A percentile compares a stretch with the other conserved stretches of the same genome.
Evolutionary conservation across 1,140 invertebrate genomes (phyloP).

Genomic region (Antheraea mylitta): DNA sequence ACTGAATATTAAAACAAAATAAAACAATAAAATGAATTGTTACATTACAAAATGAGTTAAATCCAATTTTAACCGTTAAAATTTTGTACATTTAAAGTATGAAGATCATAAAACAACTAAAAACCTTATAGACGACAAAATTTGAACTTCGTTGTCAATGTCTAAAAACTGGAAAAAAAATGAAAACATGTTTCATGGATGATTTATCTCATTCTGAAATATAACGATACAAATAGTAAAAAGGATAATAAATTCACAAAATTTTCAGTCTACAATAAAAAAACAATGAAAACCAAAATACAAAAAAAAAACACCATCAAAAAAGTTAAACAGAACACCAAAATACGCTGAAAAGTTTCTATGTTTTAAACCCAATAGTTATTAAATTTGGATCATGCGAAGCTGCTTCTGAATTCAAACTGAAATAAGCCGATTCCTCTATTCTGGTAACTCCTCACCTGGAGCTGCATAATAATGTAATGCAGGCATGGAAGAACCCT

Average conservation of each 20-base stretch:
- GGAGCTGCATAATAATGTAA: constrained; percentile 67
- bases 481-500: constrained; percentile 65
- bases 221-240: neutral
- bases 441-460: constrained; percentile 71
- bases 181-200: too few relatives aligned
- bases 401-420: constrained; percentile 10
- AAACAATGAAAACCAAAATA: neutral
- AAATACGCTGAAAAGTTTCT: neutral
- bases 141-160: too few relatives aligned
- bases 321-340: neutral
- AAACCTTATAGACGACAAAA: too few relatives aligned
- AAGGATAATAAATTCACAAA: neutral
- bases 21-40: too few relatives aligned
- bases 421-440: constrained; percentile 39
- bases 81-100: too few relatives aligned
- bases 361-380: neutral
- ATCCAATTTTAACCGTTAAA: too few relatives aligned
- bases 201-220: too few relatives aligned
- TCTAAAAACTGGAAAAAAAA: too few relatives aligned
- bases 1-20: neutral
- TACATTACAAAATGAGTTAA: too few relatives aligned
- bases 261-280: neutral
- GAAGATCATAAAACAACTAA: too few relatives aligned
- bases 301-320: neutral
- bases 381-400: constrained; percentile 21